Evolutionary conservation across 1,140 invertebrate genomes (phyloP), one percentile per base, ranked within the genome.

Genomic region (Orchesella cincta): DNA sequence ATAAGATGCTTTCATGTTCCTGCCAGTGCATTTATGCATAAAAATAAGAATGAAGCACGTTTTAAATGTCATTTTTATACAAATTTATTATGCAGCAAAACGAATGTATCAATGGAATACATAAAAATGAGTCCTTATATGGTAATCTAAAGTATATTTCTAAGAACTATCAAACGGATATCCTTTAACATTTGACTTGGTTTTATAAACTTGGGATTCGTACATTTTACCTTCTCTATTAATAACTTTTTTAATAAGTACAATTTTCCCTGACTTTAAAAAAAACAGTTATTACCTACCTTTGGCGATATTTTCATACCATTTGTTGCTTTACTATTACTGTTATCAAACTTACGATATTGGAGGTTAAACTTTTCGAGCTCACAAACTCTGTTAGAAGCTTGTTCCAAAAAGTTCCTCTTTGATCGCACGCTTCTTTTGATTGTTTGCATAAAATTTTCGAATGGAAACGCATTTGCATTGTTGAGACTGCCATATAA

Each of bases 381-480:
- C 28, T 73, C 71, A 5, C 23, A 28, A 31, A 73, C 46, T 51
- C 71, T 36, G 3, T 73, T 73, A 18, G 2, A 73, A 39, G 39
- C 71, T 29, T 73, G 71, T 23, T 73, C 34, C 20, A 73, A 26
- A 67, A 31, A 67, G 3, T 18, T 18, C 5, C 46, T 35, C 2
- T 73, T 73, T 26, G 14, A 14, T 46, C 28, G 36, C 20, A 73
- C 12, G 1, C 16, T 46, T n/a, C 71, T 8, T 36, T 71, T 71
- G 5, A 71, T 71, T 12, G 16, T 29, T 33, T 71, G 67, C 67
- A 71, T 71, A 71, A 71, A 71, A 71, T 71, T 71, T 33, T 71
- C 67, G 23, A 71, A 71, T 33, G 29, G 5, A 71, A 71, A 71
- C 12, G 23, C 8, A 71, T 29, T 71, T 12, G 5, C 8, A 23